Evolutionary conservation across 53 echinoderm and acorn worm genomes (phyloP).

Genomic region (Glandiceps talaboti): DNA sequence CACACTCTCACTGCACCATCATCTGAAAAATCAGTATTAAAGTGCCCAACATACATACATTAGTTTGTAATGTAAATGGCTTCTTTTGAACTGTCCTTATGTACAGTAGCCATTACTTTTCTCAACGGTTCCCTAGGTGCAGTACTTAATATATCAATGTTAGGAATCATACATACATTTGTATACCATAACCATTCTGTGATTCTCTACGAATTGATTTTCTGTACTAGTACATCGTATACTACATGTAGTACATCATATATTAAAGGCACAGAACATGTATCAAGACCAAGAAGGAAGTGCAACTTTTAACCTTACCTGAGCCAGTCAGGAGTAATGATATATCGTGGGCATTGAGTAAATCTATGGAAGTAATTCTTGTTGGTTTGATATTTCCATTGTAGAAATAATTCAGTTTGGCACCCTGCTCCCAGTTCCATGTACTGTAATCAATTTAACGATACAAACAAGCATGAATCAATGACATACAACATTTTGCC

Average conservation of each 20-base stretch:
- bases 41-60: no score
- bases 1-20: slow-evolving; percentile 84
- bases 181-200: not conserved
- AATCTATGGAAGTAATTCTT: slow-evolving; percentile 84
- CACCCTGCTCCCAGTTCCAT: slow-evolving; percentile 97
- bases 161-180: not conserved
- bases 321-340: slow-evolving; percentile 74
- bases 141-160: no score
- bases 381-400: slow-evolving; percentile 59
- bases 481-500: no score
- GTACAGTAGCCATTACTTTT: not conserved
- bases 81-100: no score
- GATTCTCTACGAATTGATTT: not conserved
- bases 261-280: no score
- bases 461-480: no score
- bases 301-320: slow-evolving; percentile 66
- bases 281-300: no score
- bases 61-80: no score
- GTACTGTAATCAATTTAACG: slow-evolving; percentile 54
- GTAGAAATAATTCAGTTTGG: slow-evolving; percentile 67
- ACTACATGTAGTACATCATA: no score
- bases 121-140: not conserved
- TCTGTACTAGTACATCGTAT: no score
- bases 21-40: no score
- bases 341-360: slow-evolving; percentile 84